These are phyloP conservation scores for Hermetia illucens DNA, from an alignment of 1,140 invertebrate species.

Conservation along the genomic window DNA sequence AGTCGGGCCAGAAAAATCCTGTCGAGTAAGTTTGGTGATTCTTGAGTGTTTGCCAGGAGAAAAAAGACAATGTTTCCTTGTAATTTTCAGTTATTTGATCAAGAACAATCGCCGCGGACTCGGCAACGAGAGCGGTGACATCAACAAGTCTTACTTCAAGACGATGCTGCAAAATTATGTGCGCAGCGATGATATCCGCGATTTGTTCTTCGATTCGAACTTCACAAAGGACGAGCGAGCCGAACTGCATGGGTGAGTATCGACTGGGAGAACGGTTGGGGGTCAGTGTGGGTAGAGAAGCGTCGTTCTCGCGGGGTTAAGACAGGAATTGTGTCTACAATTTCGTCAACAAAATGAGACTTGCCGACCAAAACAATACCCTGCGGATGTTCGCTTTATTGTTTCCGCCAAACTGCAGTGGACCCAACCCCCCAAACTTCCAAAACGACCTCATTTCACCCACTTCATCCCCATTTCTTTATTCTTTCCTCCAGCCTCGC, in stretches of 20 bases:
- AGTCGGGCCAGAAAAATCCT: conserved; percentile 51
- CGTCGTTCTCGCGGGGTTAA: too few species aligned
- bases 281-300: conserved; percentile 9
- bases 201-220: conserved; percentile 49
- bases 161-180: conserved; percentile 36
- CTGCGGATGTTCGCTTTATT: too few species aligned
- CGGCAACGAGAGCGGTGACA: conserved; percentile 22
- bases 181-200: conserved; percentile 35
- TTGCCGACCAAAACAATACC: too few species aligned
- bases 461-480: too few species aligned
- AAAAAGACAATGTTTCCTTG: background rate
- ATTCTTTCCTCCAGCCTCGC: too few species aligned
- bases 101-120: conserved; percentile 23
- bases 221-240: conserved; percentile 58
- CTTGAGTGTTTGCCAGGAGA: background rate
- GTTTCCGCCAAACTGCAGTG: too few species aligned
- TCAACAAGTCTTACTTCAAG: conserved; percentile 30
- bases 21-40: conserved; percentile 33
- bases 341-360: too few species aligned
- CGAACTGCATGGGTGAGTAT: conserved; percentile 43
- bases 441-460: background rate
- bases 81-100: conserved; percentile 15
- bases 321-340: too few species aligned
- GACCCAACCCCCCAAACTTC: background rate
- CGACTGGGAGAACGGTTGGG: background rate